A percentile compares a stretch with the other conserved stretches of the same genome.
These are phyloP conservation scores for Nebria salina DNA, from an alignment of 2,888 invertebrate genomes.

Conservation along the genomic window DNA sequence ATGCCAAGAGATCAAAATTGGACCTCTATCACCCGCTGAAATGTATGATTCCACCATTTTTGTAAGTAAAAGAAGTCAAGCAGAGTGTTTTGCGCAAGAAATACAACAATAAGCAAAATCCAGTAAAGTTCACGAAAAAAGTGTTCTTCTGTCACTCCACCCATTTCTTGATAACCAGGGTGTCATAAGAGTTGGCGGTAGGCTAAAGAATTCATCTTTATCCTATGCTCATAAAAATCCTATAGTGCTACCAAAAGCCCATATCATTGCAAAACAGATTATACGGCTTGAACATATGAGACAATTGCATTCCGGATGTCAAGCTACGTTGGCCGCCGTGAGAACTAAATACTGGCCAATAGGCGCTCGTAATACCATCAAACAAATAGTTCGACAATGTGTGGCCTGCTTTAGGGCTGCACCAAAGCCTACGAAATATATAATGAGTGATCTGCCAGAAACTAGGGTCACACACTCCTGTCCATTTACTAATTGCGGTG, in stretches of 20 bases:
- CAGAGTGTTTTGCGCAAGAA: not conserved
- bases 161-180: constrained; percentile 16
- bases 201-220: constrained; percentile 2
- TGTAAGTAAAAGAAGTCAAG: constrained; percentile 7
- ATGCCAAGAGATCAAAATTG: not conserved
- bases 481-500: constrained; percentile 11
- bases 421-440: not conserved
- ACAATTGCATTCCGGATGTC: constrained; percentile 38
- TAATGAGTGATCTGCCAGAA: constrained; percentile 15
- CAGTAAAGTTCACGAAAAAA: not conserved
- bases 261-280: constrained; percentile 5
- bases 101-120: not conserved
- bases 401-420: constrained; percentile 31
- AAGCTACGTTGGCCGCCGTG: constrained; percentile 25
- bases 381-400: constrained; percentile 40
- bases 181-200: constrained; percentile 14
- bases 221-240: constrained; percentile 7
- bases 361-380: constrained; percentile 42
- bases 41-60: not conserved
- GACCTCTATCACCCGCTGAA: not conserved
- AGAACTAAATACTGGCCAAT: constrained; percentile 48
- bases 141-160: not conserved
- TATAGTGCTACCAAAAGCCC: not conserved
- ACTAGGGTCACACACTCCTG: not conserved
- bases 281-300: constrained; percentile 2